Percentiles rank a stretch among this genome's conserved stretches.
phyloP scores from a whole-genome alignment of 2,113 vertebrate species.

The Triplophysa siluroides region DNA sequence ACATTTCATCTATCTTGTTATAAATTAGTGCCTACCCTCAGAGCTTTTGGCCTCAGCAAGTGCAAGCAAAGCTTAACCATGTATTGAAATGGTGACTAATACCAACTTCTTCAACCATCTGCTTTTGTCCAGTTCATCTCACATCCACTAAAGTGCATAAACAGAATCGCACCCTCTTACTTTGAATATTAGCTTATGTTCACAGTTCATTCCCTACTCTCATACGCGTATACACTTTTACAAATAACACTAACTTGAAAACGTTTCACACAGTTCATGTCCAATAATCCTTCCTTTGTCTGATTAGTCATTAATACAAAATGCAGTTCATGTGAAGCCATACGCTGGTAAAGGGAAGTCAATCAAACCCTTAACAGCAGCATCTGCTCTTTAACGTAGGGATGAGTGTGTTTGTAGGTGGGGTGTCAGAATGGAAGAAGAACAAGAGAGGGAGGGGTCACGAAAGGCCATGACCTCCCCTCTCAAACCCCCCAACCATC shows the following conservation, averaged over 20 bases:
- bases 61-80: constrained; percentile 27
- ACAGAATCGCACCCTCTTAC: constrained; percentile 11
- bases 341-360: constrained; percentile 1
- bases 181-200: constrained; percentile 43
- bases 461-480: constrained; percentile 20
- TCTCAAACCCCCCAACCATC: neutral
- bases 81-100: constrained; percentile 15
- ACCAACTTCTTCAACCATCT: neutral
- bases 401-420: neutral
- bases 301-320: constrained; percentile 14
- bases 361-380: neutral
- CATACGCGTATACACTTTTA: constrained; percentile 16
- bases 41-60: neutral
- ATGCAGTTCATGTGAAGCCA: constrained; percentile 19
- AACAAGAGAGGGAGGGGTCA: constrained; percentile 9
- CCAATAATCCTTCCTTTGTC: neutral
- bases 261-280: neutral
- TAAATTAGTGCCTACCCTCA: neutral
- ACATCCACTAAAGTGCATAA: constrained; percentile 28
- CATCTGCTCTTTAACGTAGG: constrained; percentile 2
- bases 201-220: constrained; percentile 46
- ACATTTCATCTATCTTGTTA: neutral
- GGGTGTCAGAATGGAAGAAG: constrained; percentile 29
- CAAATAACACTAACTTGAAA: constrained; percentile 12
- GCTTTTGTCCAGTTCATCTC: constrained; percentile 3